Evolutionary conservation across 2,888 invertebrate species (phyloP), one percentile per base, ranked within the genome.

Genomic region (Melinopterus prodromus): DNA sequence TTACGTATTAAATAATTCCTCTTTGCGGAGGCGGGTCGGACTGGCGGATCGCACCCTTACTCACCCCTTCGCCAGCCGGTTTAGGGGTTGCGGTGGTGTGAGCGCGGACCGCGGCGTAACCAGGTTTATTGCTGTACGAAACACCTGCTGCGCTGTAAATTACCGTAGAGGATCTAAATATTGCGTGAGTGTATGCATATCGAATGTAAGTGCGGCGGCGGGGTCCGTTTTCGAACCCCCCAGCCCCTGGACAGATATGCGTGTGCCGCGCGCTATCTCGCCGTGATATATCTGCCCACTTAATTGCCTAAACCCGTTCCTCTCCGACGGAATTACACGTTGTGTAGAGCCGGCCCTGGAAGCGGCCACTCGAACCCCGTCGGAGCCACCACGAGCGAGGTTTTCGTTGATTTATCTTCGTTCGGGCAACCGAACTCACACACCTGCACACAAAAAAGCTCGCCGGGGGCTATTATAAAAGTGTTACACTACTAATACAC

Each of bases 81-180:
- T 69, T 72, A 74, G 69, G 71, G 75, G 75, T 78, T 78, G 36
- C 74, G 69, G 69, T 16, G 69, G 74, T 75, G 71, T 53, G 76
- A 77, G 71, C 53, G 72, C 26, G 76, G 76, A 77, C 76, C 72
- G 71, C 69, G 69, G 74, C 69, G 81, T 81, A 81, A 83, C 79
- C 80, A 77, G 83, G 83, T 86, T 85, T 85, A 86, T 85, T 85
- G 85, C 85, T 80, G 80, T 83, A 83, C 83, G 84, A 85, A 86
- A 87, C 87, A 87, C 87, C 87, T 87, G 87, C 87, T 86, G 87
- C 85, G 86, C 84, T 84, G 86, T 86, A 87, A 87, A 87, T 87
- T 87, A 87, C 86, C 82, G 81, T 83, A 77, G 83, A 83, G 86
- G 84, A 87, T 86, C 86, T 87, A 87, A 87, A 87, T 87, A 87